Evolutionary conservation across 2,797 vertebrate species (phyloP), one percentile per base, ranked within the genome.

Genomic region (Allobates femoralis): DNA sequence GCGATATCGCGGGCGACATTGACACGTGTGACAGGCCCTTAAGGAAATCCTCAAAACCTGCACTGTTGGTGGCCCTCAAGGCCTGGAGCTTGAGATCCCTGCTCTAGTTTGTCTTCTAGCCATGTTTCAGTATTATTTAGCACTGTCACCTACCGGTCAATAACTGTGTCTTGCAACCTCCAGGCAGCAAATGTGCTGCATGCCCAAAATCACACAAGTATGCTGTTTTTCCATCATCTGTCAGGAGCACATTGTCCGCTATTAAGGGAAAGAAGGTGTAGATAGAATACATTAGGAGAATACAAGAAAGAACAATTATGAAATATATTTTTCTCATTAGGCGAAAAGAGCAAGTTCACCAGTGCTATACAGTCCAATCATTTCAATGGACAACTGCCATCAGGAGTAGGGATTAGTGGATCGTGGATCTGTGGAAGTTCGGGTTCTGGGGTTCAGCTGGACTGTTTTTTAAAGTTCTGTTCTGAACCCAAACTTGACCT

Each of bases 151-250:
- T 90, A 99, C 98, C 97, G 91, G 93, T 95, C 91, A 95, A 93
- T 69, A 95, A 89, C 81, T 94, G 94, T 88, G 95, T 95, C 66
- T 95, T 96, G 90, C 93, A 90, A 64, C 96, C 95, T 0, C 94
- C 92, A 0, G 91, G 94, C 67, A 95, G 95, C 1, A 98, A 93
- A 90, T 94, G 95, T 91, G 97, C 95, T 0, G 98, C 96, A 30
- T 98, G 96, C 82, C 98, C 98, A 7, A 99, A 99, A 91, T 99
- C 98, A 53, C 97, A 98, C 78, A 99, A 94, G 74, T 96, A 97
- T 10, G 94, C 94, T 53, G 95, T 95, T 93, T 93, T 95, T 11
- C 97, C 96, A 11, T 98, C 96, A 0, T 94, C 94, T 7, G 97
- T 99, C 91, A 99, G 92, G 88, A 99, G 93, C 90, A 99, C 94